Base-by-base conservation (phyloP, 2,113 vertebrate species). In the Carassius auratus region DNA sequence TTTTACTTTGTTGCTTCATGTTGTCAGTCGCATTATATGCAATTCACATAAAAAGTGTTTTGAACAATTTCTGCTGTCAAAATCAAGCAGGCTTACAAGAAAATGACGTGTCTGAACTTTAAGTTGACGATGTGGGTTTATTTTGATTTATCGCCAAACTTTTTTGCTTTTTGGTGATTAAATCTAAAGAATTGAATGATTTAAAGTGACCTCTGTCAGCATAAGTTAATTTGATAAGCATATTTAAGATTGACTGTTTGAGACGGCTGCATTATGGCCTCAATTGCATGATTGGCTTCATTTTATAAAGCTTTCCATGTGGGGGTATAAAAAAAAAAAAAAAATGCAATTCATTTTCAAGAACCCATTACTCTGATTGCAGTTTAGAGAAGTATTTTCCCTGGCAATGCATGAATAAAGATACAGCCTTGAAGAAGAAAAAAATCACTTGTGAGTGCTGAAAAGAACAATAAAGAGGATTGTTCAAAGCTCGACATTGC, bases 361-460 rank as follows among this genome's bases (percentile, higher is more conserved):
- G 64, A 79, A 61, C 82, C 91, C 93, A 92, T 93, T 92, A 92
- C 90, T 92, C 89, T 92, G 92, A 93, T 94, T 93, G 90, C 87
- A 86, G 84, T 75, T 17, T 26, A 33, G 13, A 75, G 68, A 80
- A 75, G 80, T 69, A 33, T 80, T 66, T 69, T 57, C 59, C 59
- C 59, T 82, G 78, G 62, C 71, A 83, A 36, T 74, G 74, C 8
- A 76, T 79, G 78, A 85, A 66, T 64, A 85, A 26, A 79, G 33
- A 73, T 13, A 83, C 14, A 21, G 50, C 68, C 50, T 83, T 59
- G 81, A 26, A 69, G 66, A 14, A 14, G 42, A 61, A 48, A 9
- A 13, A 36, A 45, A 55, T 73, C 71, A 17, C 42, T 55, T 59
- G 15, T 66, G 23, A 81, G 76, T 66, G 4, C 61, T 19, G n/a